Evolutionary conservation across 2,888 invertebrate genomes (phyloP), one percentile per base, ranked within the genome.

Genomic region (Amblyjoppa proteus): DNA sequence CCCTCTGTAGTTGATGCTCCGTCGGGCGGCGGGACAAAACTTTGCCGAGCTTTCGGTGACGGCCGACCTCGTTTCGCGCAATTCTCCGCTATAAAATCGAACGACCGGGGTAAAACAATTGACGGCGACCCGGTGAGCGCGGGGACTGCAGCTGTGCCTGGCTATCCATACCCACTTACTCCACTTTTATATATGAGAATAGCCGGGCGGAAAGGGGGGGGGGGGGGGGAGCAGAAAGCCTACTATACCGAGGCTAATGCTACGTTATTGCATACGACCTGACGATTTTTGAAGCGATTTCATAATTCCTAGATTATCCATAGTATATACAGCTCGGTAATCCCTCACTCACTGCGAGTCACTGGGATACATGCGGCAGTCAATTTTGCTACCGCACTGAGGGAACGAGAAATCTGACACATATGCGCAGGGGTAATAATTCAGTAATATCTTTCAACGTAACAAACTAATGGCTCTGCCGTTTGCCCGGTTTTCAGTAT

Each of bases 221-320:
- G 41, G 61, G n/a, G 61, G 56, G 56, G 75, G 61, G 31, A 49
- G 31, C 45, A 13, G 49, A 53, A 70, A 78, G 78, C 84, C n/a
- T 31, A 31, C 78, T 79, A 79, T 73, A 31, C 61, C 51, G 49
- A 45, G 66, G 79, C 89, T 92, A 92, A 92, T 91, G 88, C 90
- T 88, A 75, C 88, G 89, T 91, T 92, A 92, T 92, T 91, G 92
- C 92, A 89, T 89, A 87, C 88, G 89, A 89, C 90, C 87, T 90
- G 90, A 90, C 91, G 88, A 91, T 91, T 90, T 90, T 74, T 89
- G 68, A 84, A 91, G 89, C 88, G 89, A 91, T 92, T 92, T 91
- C 89, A 90, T 90, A 91, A 91, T 91, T 90, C 87, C 83, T 85
- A 88, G 88, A 90, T 91, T 89, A 90, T 89, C 89, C 90, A 78